These are phyloP conservation scores for Aporrectodea caliginosa DNA, from an alignment of 1,140 invertebrate genomes.

Conservation along the genomic window DNA sequence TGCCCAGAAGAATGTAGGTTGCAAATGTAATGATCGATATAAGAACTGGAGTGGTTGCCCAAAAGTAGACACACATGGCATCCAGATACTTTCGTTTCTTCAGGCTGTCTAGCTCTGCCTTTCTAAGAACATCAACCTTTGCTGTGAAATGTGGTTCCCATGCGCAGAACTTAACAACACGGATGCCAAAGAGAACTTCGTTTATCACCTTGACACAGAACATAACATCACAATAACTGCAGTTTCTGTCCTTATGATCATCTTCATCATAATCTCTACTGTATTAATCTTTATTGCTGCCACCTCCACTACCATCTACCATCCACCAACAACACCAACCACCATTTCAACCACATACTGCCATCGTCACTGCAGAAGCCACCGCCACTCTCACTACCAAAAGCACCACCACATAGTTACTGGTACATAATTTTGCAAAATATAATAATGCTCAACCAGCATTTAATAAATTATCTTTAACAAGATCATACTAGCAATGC, in stretches of 20 bases:
- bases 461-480: no score
- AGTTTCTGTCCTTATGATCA: not conserved
- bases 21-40: conserved; percentile 88
- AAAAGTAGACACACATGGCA: conserved; percentile 97
- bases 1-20: conserved; percentile 78
- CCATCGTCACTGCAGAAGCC: not conserved
- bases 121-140: conserved; percentile 59
- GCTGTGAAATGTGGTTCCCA: conserved; percentile 86
- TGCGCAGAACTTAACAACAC: conserved; percentile 83
- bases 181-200: conserved; percentile 81
- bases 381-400: not conserved
- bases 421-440: no score
- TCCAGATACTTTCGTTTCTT: conserved; percentile 87
- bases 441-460: no score
- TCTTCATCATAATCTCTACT: not conserved
- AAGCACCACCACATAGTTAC: not conserved
- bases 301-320: not conserved
- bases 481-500: no score
- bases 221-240: not conserved
- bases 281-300: no score
- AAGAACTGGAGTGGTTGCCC: conserved; percentile 96
- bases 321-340: not conserved
- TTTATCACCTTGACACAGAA: conserved; percentile 64
- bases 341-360: not conserved
- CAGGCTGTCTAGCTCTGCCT: conserved; percentile 48